phyloP scores from a whole-genome alignment of 1,140 invertebrate species.

The Streblospio benedicti region DNA sequence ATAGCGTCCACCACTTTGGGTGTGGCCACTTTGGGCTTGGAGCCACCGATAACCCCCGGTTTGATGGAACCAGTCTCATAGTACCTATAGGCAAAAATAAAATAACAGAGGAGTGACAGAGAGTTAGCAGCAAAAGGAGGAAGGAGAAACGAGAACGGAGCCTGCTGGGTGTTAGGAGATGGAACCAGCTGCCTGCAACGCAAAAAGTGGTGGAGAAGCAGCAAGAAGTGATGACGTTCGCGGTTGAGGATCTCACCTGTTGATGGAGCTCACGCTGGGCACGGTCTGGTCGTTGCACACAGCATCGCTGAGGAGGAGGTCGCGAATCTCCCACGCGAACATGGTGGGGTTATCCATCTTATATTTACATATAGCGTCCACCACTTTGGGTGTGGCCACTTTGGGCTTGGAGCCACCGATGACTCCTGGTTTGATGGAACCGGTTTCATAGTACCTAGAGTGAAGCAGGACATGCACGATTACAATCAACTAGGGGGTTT shows the following conservation, averaged over 20 bases:
- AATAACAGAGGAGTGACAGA: not conserved
- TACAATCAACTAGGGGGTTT: no score
- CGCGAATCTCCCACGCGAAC: slow-evolving; percentile 99
- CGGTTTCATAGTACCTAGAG: slow-evolving; percentile 49
- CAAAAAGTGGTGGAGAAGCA: no score
- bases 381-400: slow-evolving; percentile 95
- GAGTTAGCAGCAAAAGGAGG: no score
- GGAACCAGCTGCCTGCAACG: no score
- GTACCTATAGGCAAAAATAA: slow-evolving; percentile 20
- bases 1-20: slow-evolving; percentile 97
- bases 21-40: slow-evolving; percentile 98
- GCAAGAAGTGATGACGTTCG: no score
- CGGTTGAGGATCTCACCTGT: no score
- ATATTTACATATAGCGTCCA: slow-evolving; percentile 96
- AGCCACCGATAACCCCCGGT: slow-evolving; percentile 98
- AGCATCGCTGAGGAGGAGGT: slow-evolving; percentile 87
- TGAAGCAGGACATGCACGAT: no score
- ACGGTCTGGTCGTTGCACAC: slow-evolving; percentile 98
- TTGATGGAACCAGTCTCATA: slow-evolving; percentile 78
- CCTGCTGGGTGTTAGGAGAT: no score
- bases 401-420: slow-evolving; percentile 99
- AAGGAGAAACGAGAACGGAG: no score
- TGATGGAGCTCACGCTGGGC: slow-evolving; percentile 97
- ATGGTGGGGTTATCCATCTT: slow-evolving; percentile 98
- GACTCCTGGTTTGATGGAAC: slow-evolving; percentile 96